Evolutionary conservation across 2,113 vertebrate species (phyloP).

Genomic region (Phaethornis superciliosus): DNA sequence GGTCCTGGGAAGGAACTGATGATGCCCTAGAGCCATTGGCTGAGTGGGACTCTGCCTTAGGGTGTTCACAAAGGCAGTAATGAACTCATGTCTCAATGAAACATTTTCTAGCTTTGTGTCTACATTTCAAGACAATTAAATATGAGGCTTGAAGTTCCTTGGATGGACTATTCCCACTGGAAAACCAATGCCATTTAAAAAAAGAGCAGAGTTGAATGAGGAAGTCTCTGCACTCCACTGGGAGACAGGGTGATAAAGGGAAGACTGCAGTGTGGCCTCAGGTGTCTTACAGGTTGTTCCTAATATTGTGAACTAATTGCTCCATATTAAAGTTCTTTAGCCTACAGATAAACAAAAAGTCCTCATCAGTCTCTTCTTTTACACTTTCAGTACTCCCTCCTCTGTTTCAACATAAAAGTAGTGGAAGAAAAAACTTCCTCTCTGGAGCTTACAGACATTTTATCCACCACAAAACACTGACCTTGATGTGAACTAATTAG

Average conservation of each 20-base stretch:
- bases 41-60: background rate
- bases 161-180: background rate
- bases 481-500: conserved; percentile 75
- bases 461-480: conserved; percentile 44
- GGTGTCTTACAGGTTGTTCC: background rate
- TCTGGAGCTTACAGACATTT: conserved; percentile 26
- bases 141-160: background rate
- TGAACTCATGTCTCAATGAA: background rate
- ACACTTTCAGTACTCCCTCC: background rate
- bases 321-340: background rate
- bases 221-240: background rate
- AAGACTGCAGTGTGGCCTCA: background rate
- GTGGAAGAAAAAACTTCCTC: background rate
- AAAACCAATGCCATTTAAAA: background rate
- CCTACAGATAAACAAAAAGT: background rate
- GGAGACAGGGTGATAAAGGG: background rate
- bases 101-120: background rate
- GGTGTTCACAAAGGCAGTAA: background rate
- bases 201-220: background rate
- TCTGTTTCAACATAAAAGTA: background rate
- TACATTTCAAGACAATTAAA: background rate
- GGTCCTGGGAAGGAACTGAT: background rate
- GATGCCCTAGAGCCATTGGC: background rate
- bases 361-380: background rate
- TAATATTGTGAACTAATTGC: conserved; percentile 14